Evolutionary conservation across 1,140 invertebrate genomes (phyloP).

Genomic region (Fopius arisanus): DNA sequence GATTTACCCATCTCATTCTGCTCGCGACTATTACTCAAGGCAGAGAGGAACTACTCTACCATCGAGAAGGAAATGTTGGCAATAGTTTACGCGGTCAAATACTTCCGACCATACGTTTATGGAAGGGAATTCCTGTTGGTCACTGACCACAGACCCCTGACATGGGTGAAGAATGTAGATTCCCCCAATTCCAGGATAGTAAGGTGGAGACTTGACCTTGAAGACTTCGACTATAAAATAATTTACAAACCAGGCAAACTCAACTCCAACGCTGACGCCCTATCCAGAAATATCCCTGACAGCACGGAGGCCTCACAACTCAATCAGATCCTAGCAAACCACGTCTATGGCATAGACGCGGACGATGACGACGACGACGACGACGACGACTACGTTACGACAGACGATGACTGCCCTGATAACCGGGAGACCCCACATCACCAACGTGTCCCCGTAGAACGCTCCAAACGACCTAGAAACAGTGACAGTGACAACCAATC

Average conservation of each 20-base stretch:
- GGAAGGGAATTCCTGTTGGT: not conserved
- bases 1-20: not conserved
- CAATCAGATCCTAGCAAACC: no score
- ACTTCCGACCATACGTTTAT: not conserved
- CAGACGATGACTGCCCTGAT: no score
- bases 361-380: no score
- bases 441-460: no score
- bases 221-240: not conserved
- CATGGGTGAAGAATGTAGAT: not conserved
- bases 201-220: no score
- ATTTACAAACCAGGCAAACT: not conserved
- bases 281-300: no score
- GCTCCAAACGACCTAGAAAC: no score
- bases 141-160: conserved; percentile 5
- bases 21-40: not conserved
- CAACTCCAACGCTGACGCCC: not conserved
- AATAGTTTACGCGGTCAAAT: not conserved
- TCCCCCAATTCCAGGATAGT: not conserved
- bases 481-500: no score
- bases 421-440: no score
- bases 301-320: no score
- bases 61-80: not conserved
- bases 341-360: no score
- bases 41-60: not conserved
- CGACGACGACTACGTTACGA: no score